Conservation (phyloP, 2,888 invertebrate species). For the Criorhina ranunculi region DNA sequence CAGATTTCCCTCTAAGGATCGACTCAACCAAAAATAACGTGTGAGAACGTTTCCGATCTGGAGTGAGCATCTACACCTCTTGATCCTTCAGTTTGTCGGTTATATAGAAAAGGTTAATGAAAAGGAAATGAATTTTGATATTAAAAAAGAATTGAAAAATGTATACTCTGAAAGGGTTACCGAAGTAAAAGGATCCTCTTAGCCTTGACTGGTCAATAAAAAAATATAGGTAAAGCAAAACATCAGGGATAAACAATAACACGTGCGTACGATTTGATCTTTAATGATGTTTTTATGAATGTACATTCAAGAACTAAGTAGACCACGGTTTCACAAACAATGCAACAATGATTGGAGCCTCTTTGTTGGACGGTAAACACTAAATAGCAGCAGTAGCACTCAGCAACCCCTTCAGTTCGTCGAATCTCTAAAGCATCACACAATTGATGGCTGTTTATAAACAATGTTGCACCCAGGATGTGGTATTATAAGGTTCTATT, state of each 20-base stretch:
- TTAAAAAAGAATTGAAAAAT: conserved; percentile 49
- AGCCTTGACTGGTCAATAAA: conserved; percentile 43
- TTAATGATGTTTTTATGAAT: conserved; percentile 60
- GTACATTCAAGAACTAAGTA: conserved; percentile 67
- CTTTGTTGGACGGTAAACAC: conserved; percentile 49
- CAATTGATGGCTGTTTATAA: conserved; percentile 64
- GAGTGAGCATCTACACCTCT: conserved; percentile 46
- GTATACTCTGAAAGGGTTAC: conserved; percentile 59
- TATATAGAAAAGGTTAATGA: conserved; percentile 49
- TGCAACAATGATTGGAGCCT: conserved; percentile 40
- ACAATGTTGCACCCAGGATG: conserved; percentile 76
- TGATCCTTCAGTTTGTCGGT: conserved; percentile 61
- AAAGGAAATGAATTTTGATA: conserved; percentile 71
- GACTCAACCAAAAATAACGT: conserved; percentile 52
- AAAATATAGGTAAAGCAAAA: conserved; percentile 30
- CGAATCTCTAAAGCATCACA: conserved; percentile 33
- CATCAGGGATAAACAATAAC: conserved; percentile 58
- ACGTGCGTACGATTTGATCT: conserved; percentile 74
- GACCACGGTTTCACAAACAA: conserved; percentile 57
- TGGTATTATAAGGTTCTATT: conserved; percentile 51
- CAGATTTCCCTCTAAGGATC: conserved; percentile 60
- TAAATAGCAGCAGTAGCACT: conserved; percentile 53
- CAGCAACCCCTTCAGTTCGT: conserved; percentile 61
- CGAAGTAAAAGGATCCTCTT: conserved; percentile 21
- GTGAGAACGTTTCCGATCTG: conserved; percentile 72